Base-by-base conservation (phyloP, 2,797 vertebrate genomes). In the Bradypus variegatus region DNA sequence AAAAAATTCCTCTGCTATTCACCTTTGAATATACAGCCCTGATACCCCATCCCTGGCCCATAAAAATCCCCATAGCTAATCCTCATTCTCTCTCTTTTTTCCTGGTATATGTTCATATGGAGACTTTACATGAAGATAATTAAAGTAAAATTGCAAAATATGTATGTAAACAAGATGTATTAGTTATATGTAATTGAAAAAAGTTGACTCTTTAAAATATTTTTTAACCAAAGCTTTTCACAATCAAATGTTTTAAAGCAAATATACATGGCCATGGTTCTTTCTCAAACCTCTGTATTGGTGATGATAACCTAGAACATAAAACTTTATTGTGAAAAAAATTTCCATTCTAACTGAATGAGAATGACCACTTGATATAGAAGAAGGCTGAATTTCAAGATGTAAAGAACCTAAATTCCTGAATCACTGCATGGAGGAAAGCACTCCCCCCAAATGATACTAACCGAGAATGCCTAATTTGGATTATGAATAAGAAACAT, bases 121-220 rank as follows among this genome's bases (percentile, higher is more conserved):
- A 91, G 23, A 81, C 86, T 95, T 96, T 86, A 60, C 88, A 89
- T 96, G 69, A 96, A 92, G 72, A 93, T 86, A 91, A n/a, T 31
- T 95, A 88, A 96, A 90, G 96, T 96, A 95, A 93, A 94, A 82
- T 96, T 58, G 58, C 90, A 58, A 87, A 85, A 88, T 38, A n/a
- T 83, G 8, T 89, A 67, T 95, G 88, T 93, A 91, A 96, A 94
- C 94, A 50, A 96, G 91, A 95, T 91, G 73, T 94, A 96, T 92
- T 93, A 84, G 60, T 95, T 95, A 90, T 79, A 86, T 94, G 70
- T 95, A 91, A 85, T 83, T 95, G 95, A 93, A 87, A 86, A 94
- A 95, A 76, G 58, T 58, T 58, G 58, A 23, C 58, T 21, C 21
- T 58, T 58, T 58, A 58, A 58, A 95, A 73, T 86, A 19, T 72